Percentiles rank a stretch among this genome's conserved stretches.
Evolutionary conservation across 1,140 invertebrate genomes (phyloP).

Genomic region (Ceratina calcarata): DNA sequence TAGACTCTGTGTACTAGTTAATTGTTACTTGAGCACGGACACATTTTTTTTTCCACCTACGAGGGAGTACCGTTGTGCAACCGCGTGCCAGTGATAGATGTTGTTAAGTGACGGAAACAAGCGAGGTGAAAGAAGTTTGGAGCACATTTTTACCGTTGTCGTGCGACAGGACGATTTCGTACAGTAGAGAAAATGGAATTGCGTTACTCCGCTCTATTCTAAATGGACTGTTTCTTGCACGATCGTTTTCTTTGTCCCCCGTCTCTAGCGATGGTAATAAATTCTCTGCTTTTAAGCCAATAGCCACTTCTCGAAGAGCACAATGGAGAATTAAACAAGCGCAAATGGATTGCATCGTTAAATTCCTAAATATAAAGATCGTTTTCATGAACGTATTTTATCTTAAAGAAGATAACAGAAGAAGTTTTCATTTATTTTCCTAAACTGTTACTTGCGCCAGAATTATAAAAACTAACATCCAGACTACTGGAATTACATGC

Average conservation of each 20-base stretch:
- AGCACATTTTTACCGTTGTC: conserved; percentile 2
- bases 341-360: too few relatives aligned
- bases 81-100: neutral
- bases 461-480: too few relatives aligned
- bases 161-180: neutral
- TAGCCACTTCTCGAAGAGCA: too few relatives aligned
- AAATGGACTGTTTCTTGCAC: neutral
- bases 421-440: too few relatives aligned
- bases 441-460: too few relatives aligned
- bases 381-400: too few relatives aligned
- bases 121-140: neutral
- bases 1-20: neutral
- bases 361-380: too few relatives aligned
- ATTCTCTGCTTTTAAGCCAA: neutral
- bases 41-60: too few relatives aligned
- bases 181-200: neutral
- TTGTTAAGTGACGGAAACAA: neutral
- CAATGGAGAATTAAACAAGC: too few relatives aligned
- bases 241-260: neutral
- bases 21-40: neutral
- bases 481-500: neutral
- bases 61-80: neutral
- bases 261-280: neutral
- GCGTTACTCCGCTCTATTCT: neutral
- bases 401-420: too few relatives aligned